Evolutionary conservation across 2,888 invertebrate genomes (phyloP).

Genomic region (Malacosoma neustria): DNA sequence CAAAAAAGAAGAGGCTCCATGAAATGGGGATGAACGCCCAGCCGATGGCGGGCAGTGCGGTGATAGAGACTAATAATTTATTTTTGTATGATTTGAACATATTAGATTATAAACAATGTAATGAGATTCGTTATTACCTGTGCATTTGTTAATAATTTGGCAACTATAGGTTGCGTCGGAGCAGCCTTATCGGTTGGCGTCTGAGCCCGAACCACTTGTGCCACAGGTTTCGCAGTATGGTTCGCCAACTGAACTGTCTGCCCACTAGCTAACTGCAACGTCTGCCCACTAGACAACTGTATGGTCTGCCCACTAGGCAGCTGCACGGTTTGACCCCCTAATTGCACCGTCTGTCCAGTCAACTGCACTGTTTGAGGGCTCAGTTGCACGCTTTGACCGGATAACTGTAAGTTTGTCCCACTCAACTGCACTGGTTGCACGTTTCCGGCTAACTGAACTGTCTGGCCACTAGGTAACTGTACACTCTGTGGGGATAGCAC

Average conservation of each 20-base stretch:
- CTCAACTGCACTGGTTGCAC: slow-evolving; percentile 29
- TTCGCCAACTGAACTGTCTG: slow-evolving; percentile 51
- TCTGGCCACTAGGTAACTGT: slow-evolving; percentile 45
- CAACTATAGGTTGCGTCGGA: slow-evolving; percentile 75
- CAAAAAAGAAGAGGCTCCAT: no score
- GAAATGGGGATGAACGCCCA: no score
- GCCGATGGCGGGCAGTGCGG: no score
- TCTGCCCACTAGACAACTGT: slow-evolving; percentile 49
- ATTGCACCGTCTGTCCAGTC: slow-evolving; percentile 24
- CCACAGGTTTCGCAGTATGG: slow-evolving; percentile 38
- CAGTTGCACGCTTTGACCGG: slow-evolving; percentile 25
- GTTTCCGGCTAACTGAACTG: slow-evolving; percentile 46
- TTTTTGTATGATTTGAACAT: no score
- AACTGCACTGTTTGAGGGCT: slow-evolving; percentile 23
- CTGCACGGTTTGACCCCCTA: slow-evolving; percentile 31
- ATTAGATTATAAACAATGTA: no score
- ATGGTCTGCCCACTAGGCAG: slow-evolving; percentile 66
- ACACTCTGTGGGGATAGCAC: slow-evolving; percentile 45
- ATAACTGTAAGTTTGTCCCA: slow-evolving; percentile 23
- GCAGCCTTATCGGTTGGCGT: slow-evolving; percentile 41
- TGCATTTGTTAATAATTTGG: slow-evolving; percentile 83
- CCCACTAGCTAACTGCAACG: slow-evolving; percentile 45
- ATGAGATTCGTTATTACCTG: slow-evolving; percentile 73
- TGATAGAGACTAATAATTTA: no score
- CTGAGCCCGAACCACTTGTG: slow-evolving; percentile 53